Evolutionary conservation across 2,888 invertebrate genomes (phyloP).

Genomic region (Parthenolecanium corni): DNA sequence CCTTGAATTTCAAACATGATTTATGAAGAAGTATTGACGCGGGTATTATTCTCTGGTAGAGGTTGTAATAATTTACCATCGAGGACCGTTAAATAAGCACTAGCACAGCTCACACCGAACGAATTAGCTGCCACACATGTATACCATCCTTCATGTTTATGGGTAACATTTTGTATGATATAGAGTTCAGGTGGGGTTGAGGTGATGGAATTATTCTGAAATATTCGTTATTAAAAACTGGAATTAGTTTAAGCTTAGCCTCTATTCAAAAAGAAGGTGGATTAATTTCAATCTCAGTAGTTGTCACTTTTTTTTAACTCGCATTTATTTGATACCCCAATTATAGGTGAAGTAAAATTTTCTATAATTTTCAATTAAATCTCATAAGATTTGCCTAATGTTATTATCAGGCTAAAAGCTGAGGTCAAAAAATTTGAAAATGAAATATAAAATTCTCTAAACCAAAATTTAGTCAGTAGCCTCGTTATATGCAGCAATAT

Average conservation of each 20-base stretch:
- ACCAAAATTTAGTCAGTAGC: too few species aligned
- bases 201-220: background rate
- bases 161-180: slow-evolving; percentile 70
- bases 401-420: too few species aligned
- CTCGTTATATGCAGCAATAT: too few species aligned
- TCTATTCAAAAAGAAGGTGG: background rate
- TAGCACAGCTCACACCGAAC: slow-evolving; percentile 64
- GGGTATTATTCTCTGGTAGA: too few species aligned
- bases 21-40: too few species aligned
- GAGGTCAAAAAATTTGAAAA: too few species aligned
- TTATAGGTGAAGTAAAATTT: background rate
- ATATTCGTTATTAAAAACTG: background rate
- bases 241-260: background rate
- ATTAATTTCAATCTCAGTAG: too few species aligned
- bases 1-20: slow-evolving; percentile 25
- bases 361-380: background rate
- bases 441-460: too few species aligned
- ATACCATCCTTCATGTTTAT: slow-evolving; percentile 88
- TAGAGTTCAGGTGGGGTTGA: slow-evolving; percentile 53
- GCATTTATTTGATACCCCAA: background rate
- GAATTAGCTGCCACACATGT: slow-evolving; percentile 85
- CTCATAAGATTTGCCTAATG: too few species aligned
- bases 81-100: slow-evolving; percentile 71
- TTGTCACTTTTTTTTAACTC: background rate
- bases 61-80: slow-evolving; percentile 49